Evolutionary conservation across 2,797 vertebrate species (phyloP), one percentile per base, ranked within the genome.

Genomic region (Channa striata): DNA sequence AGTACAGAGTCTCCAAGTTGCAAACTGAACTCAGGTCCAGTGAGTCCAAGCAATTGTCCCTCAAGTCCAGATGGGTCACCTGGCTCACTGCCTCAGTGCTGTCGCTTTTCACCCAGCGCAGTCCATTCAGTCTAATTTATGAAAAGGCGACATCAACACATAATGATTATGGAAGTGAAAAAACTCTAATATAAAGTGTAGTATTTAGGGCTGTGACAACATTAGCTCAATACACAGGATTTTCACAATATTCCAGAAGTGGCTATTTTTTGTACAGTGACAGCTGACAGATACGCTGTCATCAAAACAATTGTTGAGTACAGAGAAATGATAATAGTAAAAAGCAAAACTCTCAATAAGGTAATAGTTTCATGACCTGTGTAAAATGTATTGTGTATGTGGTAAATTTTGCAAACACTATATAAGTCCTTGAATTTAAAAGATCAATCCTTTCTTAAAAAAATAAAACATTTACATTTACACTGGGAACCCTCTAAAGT

Each of bases 1-100:
- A 99, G 87, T 96, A 94, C 82, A 99, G 91, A 69, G 94, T 96
- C 87, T 99, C 97, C 93, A 99, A 91, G 90, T 89, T 95, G 88
- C 95, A 94, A 74, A 96, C 62, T 11, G 92, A 92, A 91, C 95
- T 95, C 82, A 98, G 93, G 86, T 99, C 96, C 71, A 99, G 90
- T 16, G 94, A 91, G 59, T 91, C 90, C 77, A 99, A 90, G 25
- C 89, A 88, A 89, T 99, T 98, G 93, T 98, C 96, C 84, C 97
- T 93, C 77, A 99, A 78, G 91, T 99, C 97, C 91, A 99, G 74
- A 66, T 95, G 95, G 16, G 93, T 95, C 76, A 99, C 89, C 60
- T 96, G 95, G 82, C 92, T 96, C 83, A 97, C 93, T 19, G 93
- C 91, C 78, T 97, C 96, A 54, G 93, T 73, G 74, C 82, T 93